phyloP scores from a whole-genome alignment of 2,888 invertebrate genomes.

The Sinelater perroti region DNA sequence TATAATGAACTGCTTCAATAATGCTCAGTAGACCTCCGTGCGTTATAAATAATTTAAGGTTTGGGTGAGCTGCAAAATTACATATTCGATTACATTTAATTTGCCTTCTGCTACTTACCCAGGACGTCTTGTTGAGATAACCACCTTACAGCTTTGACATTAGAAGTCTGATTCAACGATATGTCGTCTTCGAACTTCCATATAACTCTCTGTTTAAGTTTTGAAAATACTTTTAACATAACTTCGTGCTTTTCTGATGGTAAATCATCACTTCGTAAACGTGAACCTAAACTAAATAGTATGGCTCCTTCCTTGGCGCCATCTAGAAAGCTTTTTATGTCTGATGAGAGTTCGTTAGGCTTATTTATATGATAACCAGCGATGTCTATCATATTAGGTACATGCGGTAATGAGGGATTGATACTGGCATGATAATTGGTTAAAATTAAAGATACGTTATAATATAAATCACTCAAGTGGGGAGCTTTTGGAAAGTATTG shows the following conservation, averaged over 20 bases:
- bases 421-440: constrained; percentile 40
- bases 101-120: too few relatives aligned
- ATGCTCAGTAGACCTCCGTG: constrained; percentile 32
- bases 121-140: constrained; percentile 35
- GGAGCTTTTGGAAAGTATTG: constrained; percentile 40
- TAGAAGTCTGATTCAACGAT: constrained; percentile 15
- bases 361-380: constrained; percentile 41
- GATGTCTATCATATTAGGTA: constrained; percentile 44
- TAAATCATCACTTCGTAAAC: constrained; percentile 48
- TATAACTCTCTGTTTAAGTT: constrained; percentile 53
- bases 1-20: constrained; percentile 26
- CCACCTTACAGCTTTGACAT: constrained; percentile 31
- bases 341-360: constrained; percentile 40
- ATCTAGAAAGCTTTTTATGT: constrained; percentile 51
- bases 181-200: constrained; percentile 56
- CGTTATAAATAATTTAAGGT: constrained; percentile 32
- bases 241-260: constrained; percentile 45
- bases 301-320: constrained; percentile 53
- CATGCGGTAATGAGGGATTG: constrained; percentile 29
- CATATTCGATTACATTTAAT: too few relatives aligned
- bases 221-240: constrained; percentile 51
- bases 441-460: constrained; percentile 41
- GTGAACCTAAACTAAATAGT: constrained; percentile 56
- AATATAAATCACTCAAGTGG: constrained; percentile 32
- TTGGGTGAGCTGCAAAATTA: constrained; percentile 28